A percentile compares a stretch with the other conserved stretches of the same genome.
These are phyloP conservation scores for Acromyrmex heyeri DNA, from an alignment of 1,140 invertebrate genomes.

Conservation along the genomic window DNA sequence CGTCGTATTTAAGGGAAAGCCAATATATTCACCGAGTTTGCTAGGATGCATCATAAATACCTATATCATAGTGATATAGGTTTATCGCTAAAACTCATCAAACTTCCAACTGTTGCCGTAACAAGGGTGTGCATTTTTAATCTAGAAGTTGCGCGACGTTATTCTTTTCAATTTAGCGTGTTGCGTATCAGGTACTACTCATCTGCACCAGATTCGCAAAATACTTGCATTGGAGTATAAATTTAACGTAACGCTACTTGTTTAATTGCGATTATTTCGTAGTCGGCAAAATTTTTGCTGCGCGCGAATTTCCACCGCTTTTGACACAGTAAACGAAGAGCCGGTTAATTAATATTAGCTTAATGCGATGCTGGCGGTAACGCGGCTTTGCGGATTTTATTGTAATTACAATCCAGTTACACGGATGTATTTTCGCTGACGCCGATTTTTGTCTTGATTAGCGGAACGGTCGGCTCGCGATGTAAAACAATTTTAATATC, in stretches of 20 bases:
- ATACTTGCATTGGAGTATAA: constrained; percentile 20
- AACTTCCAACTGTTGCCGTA: background rate
- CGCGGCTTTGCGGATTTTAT: constrained; percentile 60
- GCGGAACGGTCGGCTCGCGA: background rate
- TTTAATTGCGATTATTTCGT: constrained; percentile 26
- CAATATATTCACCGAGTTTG: constrained; percentile 59
- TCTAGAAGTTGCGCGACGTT: background rate
- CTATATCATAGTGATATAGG: constrained; percentile 41
- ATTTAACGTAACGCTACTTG: constrained; percentile 7
- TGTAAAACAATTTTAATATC: constrained; percentile 63
- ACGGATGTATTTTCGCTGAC: constrained; percentile 57
- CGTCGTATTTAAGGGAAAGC: constrained; percentile 56
- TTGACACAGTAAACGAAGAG: constrained; percentile 50
- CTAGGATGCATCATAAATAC: constrained; percentile 54
- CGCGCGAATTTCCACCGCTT: constrained; percentile 39
- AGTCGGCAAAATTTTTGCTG: constrained; percentile 57
- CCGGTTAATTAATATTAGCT: constrained; percentile 64
- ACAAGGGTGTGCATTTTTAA: constrained; percentile 2
- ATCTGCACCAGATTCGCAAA: background rate
- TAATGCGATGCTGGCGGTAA: constrained; percentile 49
- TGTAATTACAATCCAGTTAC: constrained; percentile 62
- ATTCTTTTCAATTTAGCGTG: constrained; percentile 23
- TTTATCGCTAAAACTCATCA: constrained; percentile 52
- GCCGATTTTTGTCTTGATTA: constrained; percentile 39
- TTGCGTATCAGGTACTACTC: background rate